phyloP scores from a whole-genome alignment of 2,113 vertebrate species.

The Myxocyprinus asiaticus region DNA sequence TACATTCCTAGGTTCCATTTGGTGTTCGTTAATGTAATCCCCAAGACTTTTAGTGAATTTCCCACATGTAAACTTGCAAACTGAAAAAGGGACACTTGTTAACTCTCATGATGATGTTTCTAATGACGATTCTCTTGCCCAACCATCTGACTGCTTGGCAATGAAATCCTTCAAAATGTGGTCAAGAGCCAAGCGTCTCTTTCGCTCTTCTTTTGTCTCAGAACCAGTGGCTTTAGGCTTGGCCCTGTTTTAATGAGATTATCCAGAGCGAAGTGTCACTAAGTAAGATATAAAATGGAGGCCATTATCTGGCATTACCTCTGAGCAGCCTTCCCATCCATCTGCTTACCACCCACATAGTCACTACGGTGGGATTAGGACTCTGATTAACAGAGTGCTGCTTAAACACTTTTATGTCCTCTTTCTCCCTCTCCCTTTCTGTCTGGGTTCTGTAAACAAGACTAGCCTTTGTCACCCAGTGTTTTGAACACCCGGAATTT shows the following conservation, averaged over 20 bases:
- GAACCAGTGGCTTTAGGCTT: conserved; percentile 51
- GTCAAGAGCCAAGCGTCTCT: conserved; percentile 51
- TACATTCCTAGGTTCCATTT: conserved; percentile 1
- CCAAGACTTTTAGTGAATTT: background rate
- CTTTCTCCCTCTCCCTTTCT: conserved; percentile 18
- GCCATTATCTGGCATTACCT: conserved; percentile 83
- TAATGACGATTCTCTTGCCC: conserved; percentile 28
- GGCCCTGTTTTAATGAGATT: conserved; percentile 81
- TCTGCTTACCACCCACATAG: conserved; percentile 79
- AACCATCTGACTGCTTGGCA: conserved; percentile 40
- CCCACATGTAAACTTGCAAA: conserved; percentile 11
- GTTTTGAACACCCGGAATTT: too few relatives aligned
- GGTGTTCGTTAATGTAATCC: background rate
- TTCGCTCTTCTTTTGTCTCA: conserved; percentile 47
- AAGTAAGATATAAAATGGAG: conserved; percentile 85
- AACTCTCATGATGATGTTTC: conserved; percentile 22
- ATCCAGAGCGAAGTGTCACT: conserved; percentile 81
- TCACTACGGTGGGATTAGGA: conserved; percentile 76
- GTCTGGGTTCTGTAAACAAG: conserved; percentile 34
- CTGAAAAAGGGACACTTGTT: conserved; percentile 15
- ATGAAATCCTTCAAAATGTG: conserved; percentile 20
- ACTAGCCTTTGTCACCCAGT: background rate
- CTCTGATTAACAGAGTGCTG: conserved; percentile 76
- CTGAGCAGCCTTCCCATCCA: conserved; percentile 72
- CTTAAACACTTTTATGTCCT: conserved; percentile 76